A percentile compares a stretch with the other conserved stretches of the same genome.
Evolutionary conservation across 2,888 invertebrate species (phyloP).

Genomic region (Litoditis marina): DNA sequence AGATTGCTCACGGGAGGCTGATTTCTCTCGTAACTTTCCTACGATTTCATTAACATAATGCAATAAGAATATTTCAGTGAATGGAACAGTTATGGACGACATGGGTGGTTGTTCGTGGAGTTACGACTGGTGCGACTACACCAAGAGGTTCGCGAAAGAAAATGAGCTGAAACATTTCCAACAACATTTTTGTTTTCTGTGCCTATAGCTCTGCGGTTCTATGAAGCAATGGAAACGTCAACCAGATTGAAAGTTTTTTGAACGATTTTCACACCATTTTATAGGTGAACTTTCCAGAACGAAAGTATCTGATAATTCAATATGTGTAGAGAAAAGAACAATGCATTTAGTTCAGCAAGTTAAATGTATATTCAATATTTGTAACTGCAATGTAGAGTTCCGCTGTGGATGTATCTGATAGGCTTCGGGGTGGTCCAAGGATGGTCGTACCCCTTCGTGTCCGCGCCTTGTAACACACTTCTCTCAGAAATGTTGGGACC

Average conservation of each 20-base stretch:
- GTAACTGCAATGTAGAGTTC: conserved; percentile 15
- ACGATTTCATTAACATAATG: background rate
- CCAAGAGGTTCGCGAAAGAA: conserved; percentile 3
- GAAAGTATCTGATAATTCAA: too few species aligned
- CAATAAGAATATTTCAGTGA: background rate
- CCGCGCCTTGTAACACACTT: conserved; percentile 31
- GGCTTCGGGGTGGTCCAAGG: conserved; percentile 31
- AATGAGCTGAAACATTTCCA: too few species aligned
- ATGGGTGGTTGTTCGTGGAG: conserved; percentile 31
- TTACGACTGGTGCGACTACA: conserved; percentile 32
- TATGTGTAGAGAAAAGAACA: too few species aligned
- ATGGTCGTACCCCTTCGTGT: conserved; percentile 35
- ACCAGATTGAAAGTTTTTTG: too few species aligned
- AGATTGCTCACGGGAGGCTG: too few species aligned
- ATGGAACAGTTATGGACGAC: conserved; percentile 1
- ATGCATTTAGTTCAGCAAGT: too few species aligned
- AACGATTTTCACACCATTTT: too few species aligned
- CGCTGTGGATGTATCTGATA: conserved; percentile 26
- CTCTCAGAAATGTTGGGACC: conserved; percentile 41
- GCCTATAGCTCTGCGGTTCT: too few species aligned
- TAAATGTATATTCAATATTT: background rate
- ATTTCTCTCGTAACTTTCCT: background rate
- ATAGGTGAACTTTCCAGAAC: too few species aligned
- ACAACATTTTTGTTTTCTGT: background rate
- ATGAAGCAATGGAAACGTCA: too few species aligned